A percentile compares a stretch with the other conserved stretches of the same genome.
These are phyloP conservation scores for Sminthurides aquaticus DNA, from an alignment of 2,888 invertebrate genomes.

Conservation along the genomic window DNA sequence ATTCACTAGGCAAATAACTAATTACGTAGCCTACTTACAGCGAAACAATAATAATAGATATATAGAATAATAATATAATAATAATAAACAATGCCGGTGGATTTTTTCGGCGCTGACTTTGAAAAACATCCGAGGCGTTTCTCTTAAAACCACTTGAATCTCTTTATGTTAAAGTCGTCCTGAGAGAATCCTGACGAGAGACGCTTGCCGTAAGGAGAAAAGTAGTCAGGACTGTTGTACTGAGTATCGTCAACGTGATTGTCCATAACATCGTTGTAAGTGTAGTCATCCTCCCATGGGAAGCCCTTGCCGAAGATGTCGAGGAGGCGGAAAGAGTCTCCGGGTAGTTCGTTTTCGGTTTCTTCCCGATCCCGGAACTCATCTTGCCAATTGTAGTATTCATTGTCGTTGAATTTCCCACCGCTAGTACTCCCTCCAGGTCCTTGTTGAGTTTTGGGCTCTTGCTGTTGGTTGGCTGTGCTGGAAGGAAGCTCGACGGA, in stretches of 20 bases:
- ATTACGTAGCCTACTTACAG: background rate
- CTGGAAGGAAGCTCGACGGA: slow-evolving; percentile 9
- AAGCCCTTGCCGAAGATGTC: slow-evolving; percentile 11
- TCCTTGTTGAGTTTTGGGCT: slow-evolving; percentile 8
- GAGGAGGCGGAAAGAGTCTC: background rate
- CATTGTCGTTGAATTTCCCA: slow-evolving; percentile 10
- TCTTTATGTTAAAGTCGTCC: slow-evolving; percentile 19
- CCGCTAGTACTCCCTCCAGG: background rate
- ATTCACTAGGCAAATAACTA: background rate
- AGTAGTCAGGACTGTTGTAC: background rate
- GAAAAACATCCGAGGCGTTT: background rate
- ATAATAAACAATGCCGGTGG: background rate
- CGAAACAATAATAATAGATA: background rate
- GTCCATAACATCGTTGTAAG: slow-evolving; percentile 17
- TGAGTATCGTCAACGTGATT: slow-evolving; percentile 18
- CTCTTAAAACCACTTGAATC: slow-evolving; percentile 17
- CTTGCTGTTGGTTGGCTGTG: slow-evolving; percentile 7
- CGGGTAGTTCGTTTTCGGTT: slow-evolving; percentile 14
- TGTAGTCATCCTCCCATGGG: slow-evolving; percentile 18
- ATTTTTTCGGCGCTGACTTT: background rate
- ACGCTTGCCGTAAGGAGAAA: background rate
- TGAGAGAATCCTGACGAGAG: slow-evolving; percentile 8
- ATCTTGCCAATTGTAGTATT: slow-evolving; percentile 15
- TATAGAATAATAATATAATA: background rate
- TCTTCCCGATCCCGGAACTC: slow-evolving; percentile 3